A percentile compares a stretch with the other conserved stretches of the same genome.
These are phyloP conservation scores for Orthosia gracilis DNA, from an alignment of 2,888 invertebrate species.

Conservation along the genomic window DNA sequence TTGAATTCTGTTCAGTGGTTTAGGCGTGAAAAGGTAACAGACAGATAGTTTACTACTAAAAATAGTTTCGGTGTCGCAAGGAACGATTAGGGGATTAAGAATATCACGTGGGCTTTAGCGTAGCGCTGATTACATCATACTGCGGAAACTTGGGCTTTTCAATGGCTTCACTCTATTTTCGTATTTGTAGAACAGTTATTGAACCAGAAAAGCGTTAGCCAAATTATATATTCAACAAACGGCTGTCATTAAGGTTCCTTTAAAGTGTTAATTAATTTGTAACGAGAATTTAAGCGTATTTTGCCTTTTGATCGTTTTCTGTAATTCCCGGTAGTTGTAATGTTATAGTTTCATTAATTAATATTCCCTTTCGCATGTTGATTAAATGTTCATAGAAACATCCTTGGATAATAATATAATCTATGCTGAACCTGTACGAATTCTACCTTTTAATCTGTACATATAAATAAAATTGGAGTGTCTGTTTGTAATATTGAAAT, in stretches of 20 bases:
- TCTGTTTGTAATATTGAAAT: too few relatives aligned
- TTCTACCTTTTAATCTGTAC: too few relatives aligned
- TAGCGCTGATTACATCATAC: constrained; percentile 47
- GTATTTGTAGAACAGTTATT: background rate
- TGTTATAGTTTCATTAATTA: constrained; percentile 6
- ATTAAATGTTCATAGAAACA: background rate
- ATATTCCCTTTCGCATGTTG: background rate
- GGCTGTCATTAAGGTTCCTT: background rate
- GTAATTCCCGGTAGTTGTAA: constrained; percentile 13
- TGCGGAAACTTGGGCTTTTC: constrained; percentile 30
- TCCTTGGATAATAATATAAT: background rate
- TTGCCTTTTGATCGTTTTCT: background rate
- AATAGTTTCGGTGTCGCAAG: constrained; percentile 3
- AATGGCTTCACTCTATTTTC: constrained; percentile 30
- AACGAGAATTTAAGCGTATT: background rate
- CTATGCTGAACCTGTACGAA: background rate
- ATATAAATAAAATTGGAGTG: too few relatives aligned
- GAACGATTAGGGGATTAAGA: constrained; percentile 9
- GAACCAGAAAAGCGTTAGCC: background rate
- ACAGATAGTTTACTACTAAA: background rate
- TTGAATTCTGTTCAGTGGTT: too few relatives aligned
- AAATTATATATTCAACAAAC: constrained; percentile 14
- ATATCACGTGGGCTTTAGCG: constrained; percentile 13
- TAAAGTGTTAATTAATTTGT: constrained; percentile 2
- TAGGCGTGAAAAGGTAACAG: too few relatives aligned